Conservation (phyloP, 30 jellyfish, hydroid and myxozoan species). For the Morbakka virulenta region DNA sequence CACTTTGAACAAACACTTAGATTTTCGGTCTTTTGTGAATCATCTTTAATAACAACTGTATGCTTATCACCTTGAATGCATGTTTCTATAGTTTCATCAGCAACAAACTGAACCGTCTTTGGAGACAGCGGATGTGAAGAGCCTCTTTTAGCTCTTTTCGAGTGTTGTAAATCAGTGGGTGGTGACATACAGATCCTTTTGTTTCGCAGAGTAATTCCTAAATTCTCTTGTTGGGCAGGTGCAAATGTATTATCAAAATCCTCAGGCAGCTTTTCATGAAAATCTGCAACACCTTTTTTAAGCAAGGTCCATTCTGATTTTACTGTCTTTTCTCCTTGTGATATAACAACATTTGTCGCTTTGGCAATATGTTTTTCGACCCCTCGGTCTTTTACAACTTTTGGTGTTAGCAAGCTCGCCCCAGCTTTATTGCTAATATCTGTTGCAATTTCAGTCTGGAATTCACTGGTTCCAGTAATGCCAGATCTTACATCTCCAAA, state of each 20-base stretch:
- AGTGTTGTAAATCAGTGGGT: background rate
- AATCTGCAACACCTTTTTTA: background rate
- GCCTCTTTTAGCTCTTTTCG: background rate
- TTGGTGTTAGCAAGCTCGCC: background rate
- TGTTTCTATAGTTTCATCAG: background rate
- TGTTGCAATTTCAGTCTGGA: background rate
- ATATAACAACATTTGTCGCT: background rate
- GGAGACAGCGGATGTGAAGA: background rate
- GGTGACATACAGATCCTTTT: background rate
- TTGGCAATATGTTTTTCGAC: background rate
- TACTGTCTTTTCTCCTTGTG: background rate
- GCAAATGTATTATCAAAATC: background rate
- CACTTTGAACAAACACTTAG: no score
- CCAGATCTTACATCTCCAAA: no score
- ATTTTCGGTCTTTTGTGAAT: no score
- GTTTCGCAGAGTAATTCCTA: background rate
- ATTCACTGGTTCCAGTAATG: background rate
- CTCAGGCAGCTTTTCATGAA: background rate
- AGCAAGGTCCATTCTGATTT: background rate
- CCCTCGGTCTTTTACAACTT: no score
- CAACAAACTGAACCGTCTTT: background rate
- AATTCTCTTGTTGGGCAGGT: background rate
- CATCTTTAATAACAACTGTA: no score
- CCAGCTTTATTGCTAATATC: background rate
- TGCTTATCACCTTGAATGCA: background rate